These are phyloP conservation scores for Drosophila miranda DNA, from an alignment of 1,140 invertebrate genomes.

Conservation along the genomic window DNA sequence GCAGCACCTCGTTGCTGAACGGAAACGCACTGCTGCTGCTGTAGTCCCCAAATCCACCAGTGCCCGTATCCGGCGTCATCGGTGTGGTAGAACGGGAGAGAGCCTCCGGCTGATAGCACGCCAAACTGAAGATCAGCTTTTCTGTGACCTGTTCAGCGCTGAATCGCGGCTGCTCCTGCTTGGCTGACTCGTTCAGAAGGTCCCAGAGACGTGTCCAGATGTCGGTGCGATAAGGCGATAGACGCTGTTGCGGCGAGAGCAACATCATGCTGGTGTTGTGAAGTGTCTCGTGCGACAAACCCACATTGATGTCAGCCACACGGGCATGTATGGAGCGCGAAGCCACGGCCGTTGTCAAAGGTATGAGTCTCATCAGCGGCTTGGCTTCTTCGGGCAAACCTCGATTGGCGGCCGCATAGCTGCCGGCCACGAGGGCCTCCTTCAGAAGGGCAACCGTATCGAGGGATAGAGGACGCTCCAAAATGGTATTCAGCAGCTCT, in stretches of 20 bases:
- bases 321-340: conserved; percentile 75
- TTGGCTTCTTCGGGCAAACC: conserved; percentile 88
- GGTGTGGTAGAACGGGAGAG: conserved; percentile 92
- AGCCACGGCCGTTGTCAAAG: conserved; percentile 85
- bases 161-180: conserved; percentile 86
- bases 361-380: conserved; percentile 86
- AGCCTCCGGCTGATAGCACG: conserved; percentile 93
- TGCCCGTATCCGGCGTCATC: conserved; percentile 87
- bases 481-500: conserved; percentile 82
- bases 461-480: conserved; percentile 73
- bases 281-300: conserved; percentile 86
- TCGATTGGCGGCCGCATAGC: conserved; percentile 88
- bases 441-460: conserved; percentile 85
- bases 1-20: conserved; percentile 84
- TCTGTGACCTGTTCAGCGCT: conserved; percentile 88
- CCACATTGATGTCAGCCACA: conserved; percentile 73
- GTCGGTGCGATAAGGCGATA: conserved; percentile 90
- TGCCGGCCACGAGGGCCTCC: conserved; percentile 89
- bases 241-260: conserved; percentile 89
- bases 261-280: conserved; percentile 92
- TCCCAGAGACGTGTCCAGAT: conserved; percentile 93
- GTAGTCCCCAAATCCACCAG: conserved; percentile 82
- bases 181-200: conserved; percentile 84
- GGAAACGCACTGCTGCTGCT: conserved; percentile 76
- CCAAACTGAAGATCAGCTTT: conserved; percentile 89